phyloP scores from a whole-genome alignment of 1,140 invertebrate species.

The Armadillidium nasatum region DNA sequence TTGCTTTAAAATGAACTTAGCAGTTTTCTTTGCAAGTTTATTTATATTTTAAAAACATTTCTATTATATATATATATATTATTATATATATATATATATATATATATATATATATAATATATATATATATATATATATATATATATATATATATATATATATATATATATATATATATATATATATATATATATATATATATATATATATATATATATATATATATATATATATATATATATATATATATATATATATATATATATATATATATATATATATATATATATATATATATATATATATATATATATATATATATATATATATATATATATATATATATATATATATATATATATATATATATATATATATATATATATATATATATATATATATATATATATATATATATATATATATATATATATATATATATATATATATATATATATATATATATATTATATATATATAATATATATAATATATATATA shows the following conservation, averaged over 20 bases:
- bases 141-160: no score
- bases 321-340: slow-evolving; percentile 16
- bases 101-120: no score
- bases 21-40: no score
- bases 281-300: slow-evolving; percentile 23
- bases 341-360: slow-evolving; percentile 23
- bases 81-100: no score
- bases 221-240: slow-evolving; percentile 13
- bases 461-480: not conserved
- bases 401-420: slow-evolving; percentile 2
- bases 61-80: no score
- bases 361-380: slow-evolving; percentile 14
- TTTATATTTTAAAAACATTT: no score
- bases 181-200: no score
- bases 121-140: no score
- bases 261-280: slow-evolving; percentile 23
- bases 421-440: not conserved
- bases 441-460: not conserved
- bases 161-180: no score
- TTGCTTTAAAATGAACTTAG: no score
- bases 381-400: slow-evolving; percentile 28
- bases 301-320: not conserved
- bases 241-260: slow-evolving; percentile 25
- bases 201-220: not conserved
- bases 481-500: slow-evolving; percentile 16